Conservation (phyloP, 2,113 vertebrate genomes). For the Chlamydotis undulata region DNA sequence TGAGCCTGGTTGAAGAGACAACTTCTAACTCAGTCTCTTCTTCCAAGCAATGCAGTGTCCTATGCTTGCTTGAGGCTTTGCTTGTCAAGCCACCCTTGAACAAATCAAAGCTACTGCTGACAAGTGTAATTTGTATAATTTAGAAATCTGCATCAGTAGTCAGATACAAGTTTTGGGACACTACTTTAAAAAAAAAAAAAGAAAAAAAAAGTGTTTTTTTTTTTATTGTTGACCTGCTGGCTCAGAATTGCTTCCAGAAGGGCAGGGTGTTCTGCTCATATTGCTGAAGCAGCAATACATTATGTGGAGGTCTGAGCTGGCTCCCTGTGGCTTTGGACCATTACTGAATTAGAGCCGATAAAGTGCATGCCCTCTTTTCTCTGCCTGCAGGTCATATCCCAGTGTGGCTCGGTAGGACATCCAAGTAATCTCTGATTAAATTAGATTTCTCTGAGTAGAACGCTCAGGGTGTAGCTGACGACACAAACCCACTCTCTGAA, state of each 20-base stretch:
- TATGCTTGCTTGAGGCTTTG: background rate
- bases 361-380: slow-evolving; percentile 2
- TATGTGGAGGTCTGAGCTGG: slow-evolving; percentile 7
- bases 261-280: background rate
- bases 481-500: background rate
- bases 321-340: slow-evolving; percentile 14
- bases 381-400: slow-evolving; percentile 31
- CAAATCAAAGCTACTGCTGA: background rate
- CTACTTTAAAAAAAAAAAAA: background rate
- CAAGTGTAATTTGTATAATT: background rate
- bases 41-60: background rate
- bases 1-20: background rate
- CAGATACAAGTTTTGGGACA: background rate
- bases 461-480: background rate
- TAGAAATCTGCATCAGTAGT: background rate
- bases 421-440: slow-evolving; percentile 22
- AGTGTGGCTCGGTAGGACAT: background rate
- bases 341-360: slow-evolving; percentile 36
- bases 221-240: background rate
- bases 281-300: slow-evolving; percentile 19
- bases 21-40: background rate
- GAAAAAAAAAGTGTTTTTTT: background rate
- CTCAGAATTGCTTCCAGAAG: slow-evolving; percentile 23
- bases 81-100: background rate
- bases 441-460: slow-evolving; percentile 3